Percentiles rank a stretch among this genome's conserved stretches.
These are phyloP conservation scores for Morinoia aosen DNA, from an alignment of 2,888 invertebrate species.

Conservation along the genomic window DNA sequence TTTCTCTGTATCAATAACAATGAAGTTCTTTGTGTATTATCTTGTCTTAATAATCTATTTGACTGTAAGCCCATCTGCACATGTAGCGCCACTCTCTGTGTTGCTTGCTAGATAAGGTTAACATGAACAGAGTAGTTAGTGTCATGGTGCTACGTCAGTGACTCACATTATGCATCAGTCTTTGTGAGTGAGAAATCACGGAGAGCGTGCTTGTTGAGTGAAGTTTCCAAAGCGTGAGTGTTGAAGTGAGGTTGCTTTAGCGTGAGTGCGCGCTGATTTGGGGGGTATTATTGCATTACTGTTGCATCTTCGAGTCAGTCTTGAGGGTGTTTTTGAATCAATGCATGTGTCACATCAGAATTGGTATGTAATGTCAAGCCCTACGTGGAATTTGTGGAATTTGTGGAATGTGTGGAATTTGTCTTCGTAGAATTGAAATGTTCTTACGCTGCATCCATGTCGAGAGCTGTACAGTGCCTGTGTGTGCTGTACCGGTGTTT, in stretches of 20 bases:
- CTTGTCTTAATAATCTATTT: background rate
- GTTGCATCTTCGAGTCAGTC: background rate
- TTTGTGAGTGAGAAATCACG: background rate
- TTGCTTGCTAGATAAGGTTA: background rate
- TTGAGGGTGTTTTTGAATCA: background rate
- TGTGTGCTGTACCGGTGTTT: too few species aligned
- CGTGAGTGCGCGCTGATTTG: background rate
- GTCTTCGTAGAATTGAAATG: too few species aligned
- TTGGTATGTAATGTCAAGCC: too few species aligned
- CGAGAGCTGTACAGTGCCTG: too few species aligned
- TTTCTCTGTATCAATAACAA: background rate
- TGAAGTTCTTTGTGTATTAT: background rate
- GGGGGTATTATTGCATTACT: background rate
- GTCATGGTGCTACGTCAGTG: background rate
- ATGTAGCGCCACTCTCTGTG: background rate
- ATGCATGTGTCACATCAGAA: background rate
- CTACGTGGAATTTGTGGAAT: too few species aligned
- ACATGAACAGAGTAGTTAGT: background rate
- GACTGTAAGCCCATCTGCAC: background rate
- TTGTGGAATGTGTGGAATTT: too few species aligned
- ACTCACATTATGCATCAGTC: background rate
- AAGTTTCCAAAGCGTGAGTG: background rate
- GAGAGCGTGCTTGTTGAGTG: background rate
- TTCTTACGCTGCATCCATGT: too few species aligned
- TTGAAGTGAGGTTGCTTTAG: background rate